Conservation (phyloP, 1,140 invertebrate species). For the Chelonus insularis region DNA sequence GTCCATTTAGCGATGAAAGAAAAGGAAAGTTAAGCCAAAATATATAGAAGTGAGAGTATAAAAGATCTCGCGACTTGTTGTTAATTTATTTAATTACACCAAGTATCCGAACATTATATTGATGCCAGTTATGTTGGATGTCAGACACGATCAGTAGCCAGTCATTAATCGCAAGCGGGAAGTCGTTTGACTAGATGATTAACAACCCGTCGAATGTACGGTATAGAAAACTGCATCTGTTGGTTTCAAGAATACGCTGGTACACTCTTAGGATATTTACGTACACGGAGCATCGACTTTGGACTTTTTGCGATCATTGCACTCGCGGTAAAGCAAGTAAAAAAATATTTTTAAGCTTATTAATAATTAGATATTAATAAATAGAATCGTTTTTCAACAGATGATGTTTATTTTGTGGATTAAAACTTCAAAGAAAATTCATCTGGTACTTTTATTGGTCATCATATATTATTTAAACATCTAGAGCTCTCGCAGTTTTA, state of each 20-base stretch:
- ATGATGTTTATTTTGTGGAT: too few relatives aligned
- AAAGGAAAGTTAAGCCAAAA: not conserved
- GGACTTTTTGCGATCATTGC: not conserved
- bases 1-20: too few relatives aligned
- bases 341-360: not conserved
- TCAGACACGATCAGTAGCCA: constrained; percentile 3
- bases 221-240: constrained; percentile 14
- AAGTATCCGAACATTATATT: not conserved
- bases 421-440: too few relatives aligned
- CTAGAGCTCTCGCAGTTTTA: too few relatives aligned
- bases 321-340: not conserved
- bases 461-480: too few relatives aligned
- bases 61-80: not conserved
- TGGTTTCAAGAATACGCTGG: not conserved
- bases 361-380: not conserved
- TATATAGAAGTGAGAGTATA: not conserved
- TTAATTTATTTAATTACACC: constrained; percentile 8
- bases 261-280: too few relatives aligned
- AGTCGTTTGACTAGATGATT: constrained; percentile 36
- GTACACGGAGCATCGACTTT: not conserved
- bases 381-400: not conserved
- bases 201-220: constrained; percentile 32
- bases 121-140: too few relatives aligned
- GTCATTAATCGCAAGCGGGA: constrained; percentile 34
- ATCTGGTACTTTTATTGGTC: too few relatives aligned